Evolutionary conservation across 2,113 vertebrate genomes (phyloP).

Genomic region (Tragelaphus strepsiceros): DNA sequence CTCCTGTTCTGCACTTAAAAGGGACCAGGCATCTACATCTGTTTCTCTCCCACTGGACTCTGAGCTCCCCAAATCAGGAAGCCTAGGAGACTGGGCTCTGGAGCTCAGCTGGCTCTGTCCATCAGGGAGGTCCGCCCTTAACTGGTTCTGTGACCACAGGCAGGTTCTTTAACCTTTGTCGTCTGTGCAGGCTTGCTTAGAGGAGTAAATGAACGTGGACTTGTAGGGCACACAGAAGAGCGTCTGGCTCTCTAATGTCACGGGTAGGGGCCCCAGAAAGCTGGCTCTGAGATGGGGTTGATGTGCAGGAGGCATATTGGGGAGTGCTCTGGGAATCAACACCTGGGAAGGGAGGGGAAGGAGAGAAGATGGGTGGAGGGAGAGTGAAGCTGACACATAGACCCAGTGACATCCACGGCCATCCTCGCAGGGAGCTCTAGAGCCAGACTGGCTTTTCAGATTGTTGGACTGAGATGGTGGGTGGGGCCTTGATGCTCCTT

Average conservation of each 20-base stretch:
- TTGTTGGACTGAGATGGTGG: neutral
- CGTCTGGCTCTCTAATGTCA: neutral
- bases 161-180: neutral
- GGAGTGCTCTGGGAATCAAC: neutral
- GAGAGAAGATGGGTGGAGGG: neutral
- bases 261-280: too few relatives aligned
- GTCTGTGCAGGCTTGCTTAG: neutral
- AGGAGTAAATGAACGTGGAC: neutral
- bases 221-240: too few relatives aligned
- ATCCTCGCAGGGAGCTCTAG: neutral
- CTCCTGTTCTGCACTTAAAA: neutral
- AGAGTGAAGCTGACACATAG: neutral
- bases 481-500: neutral
- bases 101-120: neutral
- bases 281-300: neutral
- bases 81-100: rapidly evolving
- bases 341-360: too few relatives aligned
- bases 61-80: neutral
- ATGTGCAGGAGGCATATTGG: rapidly evolving
- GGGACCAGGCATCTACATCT: neutral
- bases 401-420: neutral
- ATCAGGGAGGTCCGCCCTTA: too few relatives aligned
- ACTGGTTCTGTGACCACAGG: neutral
- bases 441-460: neutral
- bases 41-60: neutral